phyloP scores from a whole-genome alignment of 30 jellyfish, hydroid and myxozoan species.

The Hydra vulgaris region DNA sequence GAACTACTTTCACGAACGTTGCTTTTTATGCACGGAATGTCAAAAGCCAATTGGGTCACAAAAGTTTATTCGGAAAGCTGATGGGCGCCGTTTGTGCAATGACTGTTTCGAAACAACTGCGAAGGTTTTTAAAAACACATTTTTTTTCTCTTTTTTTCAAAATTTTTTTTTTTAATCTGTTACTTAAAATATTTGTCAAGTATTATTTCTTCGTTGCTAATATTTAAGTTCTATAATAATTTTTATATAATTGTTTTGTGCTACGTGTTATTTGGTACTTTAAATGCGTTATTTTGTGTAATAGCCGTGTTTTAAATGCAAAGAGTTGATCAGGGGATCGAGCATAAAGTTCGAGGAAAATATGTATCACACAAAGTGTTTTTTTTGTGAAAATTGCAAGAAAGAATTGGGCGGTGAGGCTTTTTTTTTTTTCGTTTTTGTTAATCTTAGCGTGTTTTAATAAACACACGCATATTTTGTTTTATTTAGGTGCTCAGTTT shows the following conservation, averaged over 20 bases:
- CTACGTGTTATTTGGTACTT: too few relatives aligned
- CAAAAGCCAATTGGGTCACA: slow-evolving; percentile 80
- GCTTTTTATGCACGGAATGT: slow-evolving; percentile 78
- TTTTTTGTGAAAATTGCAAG: slow-evolving; percentile 70
- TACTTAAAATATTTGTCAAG: not conserved
- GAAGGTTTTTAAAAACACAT: slow-evolving; percentile 30
- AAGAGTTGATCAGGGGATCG: slow-evolving; percentile 58
- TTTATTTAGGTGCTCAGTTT: slow-evolving; percentile 51
- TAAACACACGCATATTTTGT: not conserved
- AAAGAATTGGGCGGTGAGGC: slow-evolving; percentile 61
- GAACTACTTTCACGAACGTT: slow-evolving; percentile 72
- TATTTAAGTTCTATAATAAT: not conserved
- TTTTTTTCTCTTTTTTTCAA: not conserved
- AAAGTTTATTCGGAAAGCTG: slow-evolving; percentile 75
- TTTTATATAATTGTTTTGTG: too few relatives aligned
- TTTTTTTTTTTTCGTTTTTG: too few relatives aligned
- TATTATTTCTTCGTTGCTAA: not conserved
- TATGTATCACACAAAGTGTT: slow-evolving; percentile 75
- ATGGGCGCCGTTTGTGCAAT: slow-evolving; percentile 72
- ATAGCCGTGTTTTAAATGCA: slow-evolving; percentile 72
- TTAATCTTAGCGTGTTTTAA: not conserved
- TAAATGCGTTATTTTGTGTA: too few relatives aligned
- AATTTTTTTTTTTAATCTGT: not conserved
- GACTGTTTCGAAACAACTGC: slow-evolving; percentile 63
- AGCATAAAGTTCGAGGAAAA: slow-evolving; percentile 69